A percentile compares a stretch with the other conserved stretches of the same genome.
Conservation (phyloP, 2,888 invertebrate genomes). For the Diaphora mendica region DNA sequence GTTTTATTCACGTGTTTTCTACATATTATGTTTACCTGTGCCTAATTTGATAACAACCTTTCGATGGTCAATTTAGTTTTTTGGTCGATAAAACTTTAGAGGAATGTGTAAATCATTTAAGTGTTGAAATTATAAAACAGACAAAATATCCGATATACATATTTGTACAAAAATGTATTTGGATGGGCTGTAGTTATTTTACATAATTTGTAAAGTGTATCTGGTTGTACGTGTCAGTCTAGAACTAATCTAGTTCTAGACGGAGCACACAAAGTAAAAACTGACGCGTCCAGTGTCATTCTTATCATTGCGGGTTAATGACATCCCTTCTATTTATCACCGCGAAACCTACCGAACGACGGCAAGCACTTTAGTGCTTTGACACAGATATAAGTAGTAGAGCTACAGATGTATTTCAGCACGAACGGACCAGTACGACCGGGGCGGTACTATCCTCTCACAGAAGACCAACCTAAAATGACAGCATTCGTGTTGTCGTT, state of each 20-base stretch:
- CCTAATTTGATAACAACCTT: neutral
- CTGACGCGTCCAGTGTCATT: neutral
- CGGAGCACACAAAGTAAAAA: neutral
- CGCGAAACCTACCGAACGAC: neutral
- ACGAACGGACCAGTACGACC: too few species aligned
- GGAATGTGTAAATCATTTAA: neutral
- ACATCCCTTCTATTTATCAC: neutral
- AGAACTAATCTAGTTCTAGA: neutral
- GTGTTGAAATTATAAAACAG: neutral
- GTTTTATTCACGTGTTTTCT: neutral
- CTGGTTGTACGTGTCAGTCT: neutral
- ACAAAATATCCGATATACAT: too few species aligned
- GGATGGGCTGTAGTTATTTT: too few species aligned
- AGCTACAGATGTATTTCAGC: too few species aligned
- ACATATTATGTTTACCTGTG: neutral
- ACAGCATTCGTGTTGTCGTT: too few species aligned
- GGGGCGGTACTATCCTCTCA: too few species aligned
- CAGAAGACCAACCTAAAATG: too few species aligned
- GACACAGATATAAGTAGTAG: too few species aligned
- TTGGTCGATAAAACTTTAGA: neutral
- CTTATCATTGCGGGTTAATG: neutral
- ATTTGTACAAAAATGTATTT: too few species aligned
- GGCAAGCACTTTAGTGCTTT: neutral
- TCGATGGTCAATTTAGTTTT: neutral
- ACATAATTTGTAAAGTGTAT: too few species aligned